A percentile compares a stretch with the other conserved stretches of the same genome.
Evolutionary conservation across 2,797 vertebrate species (phyloP).

Genomic region (Cygnus olor): DNA sequence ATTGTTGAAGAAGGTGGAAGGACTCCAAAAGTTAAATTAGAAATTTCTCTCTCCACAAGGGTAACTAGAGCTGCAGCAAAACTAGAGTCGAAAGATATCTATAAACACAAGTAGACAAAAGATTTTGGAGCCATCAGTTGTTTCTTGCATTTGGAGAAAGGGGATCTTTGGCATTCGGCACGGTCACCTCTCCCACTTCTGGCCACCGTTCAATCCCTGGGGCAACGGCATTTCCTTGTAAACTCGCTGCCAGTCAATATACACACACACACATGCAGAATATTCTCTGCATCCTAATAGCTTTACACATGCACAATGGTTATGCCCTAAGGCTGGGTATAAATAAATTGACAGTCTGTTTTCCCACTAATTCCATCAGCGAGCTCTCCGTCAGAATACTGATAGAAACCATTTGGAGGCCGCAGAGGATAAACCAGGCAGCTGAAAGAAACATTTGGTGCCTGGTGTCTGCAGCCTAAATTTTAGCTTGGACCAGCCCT

Average conservation of each 20-base stretch:
- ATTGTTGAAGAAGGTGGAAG: conserved; percentile 3
- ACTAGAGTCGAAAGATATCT: not conserved
- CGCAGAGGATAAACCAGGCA: not conserved
- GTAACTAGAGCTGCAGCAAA: conserved; percentile 1
- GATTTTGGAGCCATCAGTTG: not conserved
- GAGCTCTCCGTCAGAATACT: conserved; percentile 57
- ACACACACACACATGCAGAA: not conserved
- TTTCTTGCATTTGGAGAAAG: not conserved
- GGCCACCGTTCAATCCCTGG: conserved; percentile 6
- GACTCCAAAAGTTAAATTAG: conserved; percentile 34
- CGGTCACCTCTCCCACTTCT: not conserved
- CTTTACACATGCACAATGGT: conserved; percentile 48
- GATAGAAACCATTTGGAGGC: conserved; percentile 40
- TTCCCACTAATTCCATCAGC: conserved; percentile 66
- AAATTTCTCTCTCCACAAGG: conserved; percentile 3
- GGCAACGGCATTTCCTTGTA: conserved; percentile 44
- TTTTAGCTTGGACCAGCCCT: conserved; percentile 15
- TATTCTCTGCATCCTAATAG: conserved; percentile 52
- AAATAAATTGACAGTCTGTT: conserved; percentile 75
- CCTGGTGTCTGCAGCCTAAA: not conserved
- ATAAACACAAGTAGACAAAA: not conserved
- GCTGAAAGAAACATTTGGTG: conserved; percentile 25
- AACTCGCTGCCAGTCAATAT: conserved; percentile 14
- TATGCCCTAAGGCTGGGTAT: conserved; percentile 67
- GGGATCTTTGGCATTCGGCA: not conserved